A percentile compares a stretch with the other conserved stretches of the same genome.
Evolutionary conservation across 2,888 invertebrate species (phyloP).

Genomic region (Conus canariensis): DNA sequence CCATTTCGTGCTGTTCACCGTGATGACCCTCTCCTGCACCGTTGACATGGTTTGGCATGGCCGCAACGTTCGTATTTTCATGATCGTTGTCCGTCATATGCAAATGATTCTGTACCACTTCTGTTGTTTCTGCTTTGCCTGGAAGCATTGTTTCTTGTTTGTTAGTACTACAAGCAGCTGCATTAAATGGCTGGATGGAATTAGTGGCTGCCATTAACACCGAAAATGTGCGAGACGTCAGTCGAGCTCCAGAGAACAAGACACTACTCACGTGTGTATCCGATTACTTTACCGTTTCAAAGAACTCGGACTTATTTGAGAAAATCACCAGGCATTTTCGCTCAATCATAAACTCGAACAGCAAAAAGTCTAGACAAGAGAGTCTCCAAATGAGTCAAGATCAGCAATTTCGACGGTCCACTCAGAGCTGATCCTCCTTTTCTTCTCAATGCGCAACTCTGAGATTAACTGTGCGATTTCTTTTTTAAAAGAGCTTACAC

Average conservation of each 20-base stretch:
- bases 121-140: not conserved
- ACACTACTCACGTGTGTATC: not conserved
- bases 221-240: not conserved
- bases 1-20: constrained; percentile 2
- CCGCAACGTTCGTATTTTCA: not conserved
- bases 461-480: not conserved
- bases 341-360: not conserved
- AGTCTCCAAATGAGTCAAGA: not conserved
- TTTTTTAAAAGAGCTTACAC: not conserved
- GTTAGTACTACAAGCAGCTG: not conserved
- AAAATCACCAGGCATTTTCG: not conserved
- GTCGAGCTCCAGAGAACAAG: not conserved
- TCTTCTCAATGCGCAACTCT: constrained; percentile 17
- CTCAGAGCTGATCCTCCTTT: not conserved
- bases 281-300: not conserved
- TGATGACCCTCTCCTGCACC: not conserved
- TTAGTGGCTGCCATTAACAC: constrained; percentile 22
- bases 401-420: constrained; percentile 17
- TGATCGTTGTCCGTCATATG: not conserved
- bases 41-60: not conserved
- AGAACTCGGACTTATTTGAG: not conserved
- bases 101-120: not conserved
- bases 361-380: not conserved
- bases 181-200: not conserved
- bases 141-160: not conserved